A percentile compares a stretch with the other conserved stretches of the same genome.
Conservation (phyloP, 2,113 vertebrate genomes). For the Elgaria multicarinata region DNA sequence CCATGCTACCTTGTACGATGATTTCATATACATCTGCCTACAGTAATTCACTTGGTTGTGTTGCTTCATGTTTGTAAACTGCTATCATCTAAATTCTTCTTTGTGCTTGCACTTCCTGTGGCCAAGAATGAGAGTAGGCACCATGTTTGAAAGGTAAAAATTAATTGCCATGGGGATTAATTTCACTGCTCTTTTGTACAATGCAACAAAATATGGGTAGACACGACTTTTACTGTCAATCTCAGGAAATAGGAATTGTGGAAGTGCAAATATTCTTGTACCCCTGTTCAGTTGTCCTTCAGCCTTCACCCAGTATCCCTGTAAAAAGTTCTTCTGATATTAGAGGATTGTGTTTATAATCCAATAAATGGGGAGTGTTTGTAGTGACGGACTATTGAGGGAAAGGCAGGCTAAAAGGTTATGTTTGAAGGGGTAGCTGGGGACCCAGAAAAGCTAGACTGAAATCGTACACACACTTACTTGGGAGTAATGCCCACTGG, state of each 20-base stretch:
- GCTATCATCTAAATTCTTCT: conserved; percentile 31
- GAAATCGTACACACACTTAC: not conserved
- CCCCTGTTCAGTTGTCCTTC: not conserved
- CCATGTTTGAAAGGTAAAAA: not conserved
- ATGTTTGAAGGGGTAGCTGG: not conserved
- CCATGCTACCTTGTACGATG: conserved; percentile 43
- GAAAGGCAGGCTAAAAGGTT: not conserved
- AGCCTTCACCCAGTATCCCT: not conserved
- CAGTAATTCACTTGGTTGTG: conserved; percentile 26
- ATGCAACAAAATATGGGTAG: not conserved
- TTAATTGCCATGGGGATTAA: not conserved
- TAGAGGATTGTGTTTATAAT: not conserved
- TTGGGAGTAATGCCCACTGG: not conserved
- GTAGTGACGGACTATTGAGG: not conserved
- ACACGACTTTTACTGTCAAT: not conserved
- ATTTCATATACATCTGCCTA: conserved; percentile 44
- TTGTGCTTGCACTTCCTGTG: not conserved
- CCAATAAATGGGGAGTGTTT: not conserved
- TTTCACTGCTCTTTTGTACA: not conserved
- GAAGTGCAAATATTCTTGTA: not conserved
- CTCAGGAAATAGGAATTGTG: not conserved
- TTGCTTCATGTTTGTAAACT: not conserved
- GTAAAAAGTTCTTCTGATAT: not conserved
- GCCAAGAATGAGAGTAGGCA: conserved; percentile 9
- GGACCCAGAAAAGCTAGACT: not conserved